These are phyloP conservation scores for Paralichthys olivaceus DNA, from an alignment of 2,113 vertebrate genomes.

Conservation along the genomic window DNA sequence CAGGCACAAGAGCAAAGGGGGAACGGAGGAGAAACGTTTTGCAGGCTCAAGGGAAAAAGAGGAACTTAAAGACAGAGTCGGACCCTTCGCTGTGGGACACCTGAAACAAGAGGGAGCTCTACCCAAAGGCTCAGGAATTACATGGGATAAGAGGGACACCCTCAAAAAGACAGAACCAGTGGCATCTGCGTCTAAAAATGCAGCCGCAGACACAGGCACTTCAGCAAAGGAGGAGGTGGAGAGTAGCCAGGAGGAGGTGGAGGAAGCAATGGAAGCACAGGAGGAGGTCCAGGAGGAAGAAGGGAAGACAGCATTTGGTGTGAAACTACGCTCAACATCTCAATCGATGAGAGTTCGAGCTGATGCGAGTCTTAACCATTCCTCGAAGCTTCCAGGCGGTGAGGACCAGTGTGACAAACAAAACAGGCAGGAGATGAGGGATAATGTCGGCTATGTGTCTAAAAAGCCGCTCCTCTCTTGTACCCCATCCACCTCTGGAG, in stretches of 20 bases:
- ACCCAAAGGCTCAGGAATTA: constrained; percentile 15
- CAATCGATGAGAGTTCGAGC: constrained; percentile 82
- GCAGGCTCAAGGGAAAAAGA: constrained; percentile 65
- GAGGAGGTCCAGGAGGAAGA: constrained; percentile 69
- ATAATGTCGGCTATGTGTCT: not conserved
- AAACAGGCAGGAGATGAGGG: constrained; percentile 29
- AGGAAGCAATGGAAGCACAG: constrained; percentile 33
- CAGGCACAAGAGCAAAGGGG: constrained; percentile 38
- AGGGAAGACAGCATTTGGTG: constrained; percentile 84
- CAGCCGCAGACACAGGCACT: not conserved
- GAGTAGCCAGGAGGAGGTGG: constrained; percentile 43
- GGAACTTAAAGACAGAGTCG: constrained; percentile 44
- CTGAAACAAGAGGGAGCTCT: constrained; percentile 24
- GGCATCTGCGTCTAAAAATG: constrained; percentile 8
- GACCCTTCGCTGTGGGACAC: constrained; percentile 20
- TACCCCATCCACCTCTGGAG: constrained; percentile 14
- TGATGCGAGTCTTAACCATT: constrained; percentile 57
- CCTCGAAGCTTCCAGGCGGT: constrained; percentile 60
- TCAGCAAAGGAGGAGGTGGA: constrained; percentile 24
- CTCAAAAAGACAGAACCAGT: constrained; percentile 45
- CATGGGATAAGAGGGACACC: constrained; percentile 51
- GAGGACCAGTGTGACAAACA: constrained; percentile 72
- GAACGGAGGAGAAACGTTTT: constrained; percentile 61
- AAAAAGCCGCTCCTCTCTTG: constrained; percentile 32
- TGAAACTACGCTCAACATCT: constrained; percentile 91